Evolutionary conservation across 2,113 vertebrate genomes (phyloP).

Genomic region (Propithecus coquereli): DNA sequence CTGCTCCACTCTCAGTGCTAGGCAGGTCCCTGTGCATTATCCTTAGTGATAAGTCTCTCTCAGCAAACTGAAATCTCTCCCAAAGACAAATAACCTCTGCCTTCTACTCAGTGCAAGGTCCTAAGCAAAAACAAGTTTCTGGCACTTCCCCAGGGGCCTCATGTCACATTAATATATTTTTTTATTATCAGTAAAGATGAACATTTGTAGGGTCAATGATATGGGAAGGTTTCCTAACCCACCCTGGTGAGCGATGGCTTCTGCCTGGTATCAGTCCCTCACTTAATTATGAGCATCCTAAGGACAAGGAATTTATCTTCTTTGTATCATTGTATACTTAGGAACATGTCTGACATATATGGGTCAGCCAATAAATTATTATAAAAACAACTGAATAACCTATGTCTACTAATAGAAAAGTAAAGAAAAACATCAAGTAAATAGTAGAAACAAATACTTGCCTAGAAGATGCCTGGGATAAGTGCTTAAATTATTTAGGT

Average conservation of each 20-base stretch:
- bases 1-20: neutral
- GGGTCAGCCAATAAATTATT: neutral
- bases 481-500: neutral
- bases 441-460: neutral
- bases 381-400: neutral
- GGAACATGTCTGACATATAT: neutral
- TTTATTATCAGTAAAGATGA: too few relatives aligned
- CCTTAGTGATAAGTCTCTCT: neutral
- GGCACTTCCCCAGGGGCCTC: neutral
- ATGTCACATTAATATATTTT: too few relatives aligned
- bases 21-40: neutral
- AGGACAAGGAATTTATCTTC: neutral
- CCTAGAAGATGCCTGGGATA: neutral
- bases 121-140: neutral
- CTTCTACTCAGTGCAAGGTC: neutral
- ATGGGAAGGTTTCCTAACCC: neutral
- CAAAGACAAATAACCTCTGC: neutral
- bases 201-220: neutral
- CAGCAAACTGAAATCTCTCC: neutral
- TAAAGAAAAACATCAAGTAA: neutral
- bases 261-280: neutral
- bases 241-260: neutral
- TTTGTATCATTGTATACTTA: neutral
- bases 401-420: neutral
- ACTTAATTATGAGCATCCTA: neutral